phyloP scores from a whole-genome alignment of 1,140 invertebrate species.

The Heliconius melpomene region DNA sequence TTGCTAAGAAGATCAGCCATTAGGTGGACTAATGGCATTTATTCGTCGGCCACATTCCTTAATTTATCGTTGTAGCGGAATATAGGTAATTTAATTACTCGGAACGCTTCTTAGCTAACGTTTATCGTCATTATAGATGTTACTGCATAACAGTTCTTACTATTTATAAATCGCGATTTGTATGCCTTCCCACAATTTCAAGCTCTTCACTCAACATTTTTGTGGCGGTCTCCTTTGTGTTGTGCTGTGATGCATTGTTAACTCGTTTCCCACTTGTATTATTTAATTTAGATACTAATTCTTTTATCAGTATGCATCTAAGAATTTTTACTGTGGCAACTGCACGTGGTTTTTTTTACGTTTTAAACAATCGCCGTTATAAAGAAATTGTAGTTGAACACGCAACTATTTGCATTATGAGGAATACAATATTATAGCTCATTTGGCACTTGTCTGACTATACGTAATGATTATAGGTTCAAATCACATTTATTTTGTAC shows the following conservation, averaged over 20 bases:
- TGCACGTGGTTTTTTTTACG: background rate
- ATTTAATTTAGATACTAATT: slow-evolving; percentile 27
- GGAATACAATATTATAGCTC: background rate
- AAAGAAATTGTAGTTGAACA: background rate
- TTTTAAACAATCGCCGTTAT: background rate
- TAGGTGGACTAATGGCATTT: slow-evolving; percentile 57
- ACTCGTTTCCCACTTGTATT: slow-evolving; percentile 34
- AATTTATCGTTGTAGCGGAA: slow-evolving; percentile 31
- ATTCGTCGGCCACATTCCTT: slow-evolving; percentile 48
- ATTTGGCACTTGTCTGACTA: background rate
- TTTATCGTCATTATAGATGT: slow-evolving; percentile 35
- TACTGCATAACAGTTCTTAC: slow-evolving; percentile 26
- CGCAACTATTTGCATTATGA: background rate
- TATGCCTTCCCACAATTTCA: slow-evolving; percentile 38
- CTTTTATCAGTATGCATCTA: slow-evolving; percentile 1
- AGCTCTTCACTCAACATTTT: slow-evolving; percentile 31
- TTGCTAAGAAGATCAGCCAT: slow-evolving; percentile 50
- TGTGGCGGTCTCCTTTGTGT: slow-evolving; percentile 36
- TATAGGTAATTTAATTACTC: slow-evolving; percentile 43
- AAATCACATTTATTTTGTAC: background rate
- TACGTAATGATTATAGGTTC: background rate
- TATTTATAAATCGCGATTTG: slow-evolving; percentile 39
- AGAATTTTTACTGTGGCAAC: background rate
- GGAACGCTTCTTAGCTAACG: slow-evolving; percentile 33
- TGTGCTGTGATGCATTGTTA: slow-evolving; percentile 33